Percentiles rank a stretch among this genome's conserved stretches.
These are phyloP conservation scores for Malurus cyaneus DNA, from an alignment of 2,113 vertebrate genomes.

Conservation along the genomic window DNA sequence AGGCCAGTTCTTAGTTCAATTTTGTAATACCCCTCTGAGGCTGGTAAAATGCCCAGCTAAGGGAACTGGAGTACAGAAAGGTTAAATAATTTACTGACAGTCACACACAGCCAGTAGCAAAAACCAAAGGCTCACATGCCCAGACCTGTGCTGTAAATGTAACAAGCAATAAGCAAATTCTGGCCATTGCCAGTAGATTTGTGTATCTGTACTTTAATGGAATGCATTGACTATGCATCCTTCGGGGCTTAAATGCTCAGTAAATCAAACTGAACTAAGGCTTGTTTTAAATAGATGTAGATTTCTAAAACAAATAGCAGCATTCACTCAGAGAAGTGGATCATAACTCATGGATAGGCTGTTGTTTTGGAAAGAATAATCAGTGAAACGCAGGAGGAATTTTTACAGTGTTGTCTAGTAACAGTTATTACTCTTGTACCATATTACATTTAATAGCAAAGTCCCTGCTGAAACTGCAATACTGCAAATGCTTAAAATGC, in stretches of 20 bases:
- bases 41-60: slow-evolving; percentile 13
- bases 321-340: slow-evolving; percentile 26
- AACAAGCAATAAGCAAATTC: slow-evolving; percentile 28
- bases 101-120: not conserved
- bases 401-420: not conserved
- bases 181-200: slow-evolving; percentile 23
- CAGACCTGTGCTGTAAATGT: not conserved
- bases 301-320: slow-evolving; percentile 49
- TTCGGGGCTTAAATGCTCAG: slow-evolving; percentile 30
- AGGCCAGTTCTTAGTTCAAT: not conserved
- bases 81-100: slow-evolving; percentile 23
- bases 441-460: not conserved
- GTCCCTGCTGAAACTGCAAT: not conserved
- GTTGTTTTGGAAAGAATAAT: slow-evolving; percentile 45
- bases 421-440: not conserved
- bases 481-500: not conserved
- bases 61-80: not conserved
- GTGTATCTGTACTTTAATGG: slow-evolving; percentile 21
- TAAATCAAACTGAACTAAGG: slow-evolving; percentile 48
- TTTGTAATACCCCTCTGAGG: not conserved
- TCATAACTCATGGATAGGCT: slow-evolving; percentile 21
- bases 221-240: slow-evolving; percentile 29
- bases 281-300: slow-evolving; percentile 35
- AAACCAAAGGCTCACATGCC: not conserved
- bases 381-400: slow-evolving; percentile 13